Conservation (phyloP, 2,888 invertebrate species). For the Agrilus mali region DNA sequence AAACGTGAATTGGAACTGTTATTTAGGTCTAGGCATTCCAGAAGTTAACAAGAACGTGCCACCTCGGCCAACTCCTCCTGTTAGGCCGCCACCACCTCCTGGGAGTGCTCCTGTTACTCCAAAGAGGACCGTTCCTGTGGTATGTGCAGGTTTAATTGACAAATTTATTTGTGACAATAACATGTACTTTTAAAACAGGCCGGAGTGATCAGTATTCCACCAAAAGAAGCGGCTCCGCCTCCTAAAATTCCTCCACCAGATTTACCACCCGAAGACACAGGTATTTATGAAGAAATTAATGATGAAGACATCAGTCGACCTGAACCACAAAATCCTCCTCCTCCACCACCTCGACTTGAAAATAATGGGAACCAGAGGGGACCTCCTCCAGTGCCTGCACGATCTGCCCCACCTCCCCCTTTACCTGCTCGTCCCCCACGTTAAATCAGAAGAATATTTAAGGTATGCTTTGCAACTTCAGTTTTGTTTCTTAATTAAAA, state of each 20-base stretch:
- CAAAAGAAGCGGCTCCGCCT: constrained; percentile 25
- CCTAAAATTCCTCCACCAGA: constrained; percentile 19
- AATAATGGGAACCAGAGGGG: constrained; percentile 41
- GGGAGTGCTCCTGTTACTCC: constrained; percentile 39
- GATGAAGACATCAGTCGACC: constrained; percentile 34
- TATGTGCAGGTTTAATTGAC: constrained; percentile 4
- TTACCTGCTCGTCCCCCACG: constrained; percentile 51
- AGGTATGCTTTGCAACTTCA: no score
- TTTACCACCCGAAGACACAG: constrained; percentile 25
- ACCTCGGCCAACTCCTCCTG: constrained; percentile 32
- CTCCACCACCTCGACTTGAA: constrained; percentile 39
- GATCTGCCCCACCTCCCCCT: constrained; percentile 49
- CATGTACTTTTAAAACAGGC: no score
- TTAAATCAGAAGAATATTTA: constrained; percentile 10
- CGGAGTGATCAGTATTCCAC: constrained; percentile 40
- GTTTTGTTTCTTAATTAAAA: no score
- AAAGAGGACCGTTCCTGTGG: constrained; percentile 27
- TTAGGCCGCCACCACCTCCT: constrained; percentile 40
- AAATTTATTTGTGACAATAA: neutral
- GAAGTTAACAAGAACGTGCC: constrained; percentile 29
- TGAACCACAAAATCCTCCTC: constrained; percentile 49
- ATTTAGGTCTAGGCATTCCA: constrained; percentile 34
- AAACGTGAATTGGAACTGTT: neutral
- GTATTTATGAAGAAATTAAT: constrained; percentile 45
- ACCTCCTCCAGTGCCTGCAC: constrained; percentile 40